Evolutionary conservation across 2,888 invertebrate genomes (phyloP).

Genomic region (Mylabris sibirica): DNA sequence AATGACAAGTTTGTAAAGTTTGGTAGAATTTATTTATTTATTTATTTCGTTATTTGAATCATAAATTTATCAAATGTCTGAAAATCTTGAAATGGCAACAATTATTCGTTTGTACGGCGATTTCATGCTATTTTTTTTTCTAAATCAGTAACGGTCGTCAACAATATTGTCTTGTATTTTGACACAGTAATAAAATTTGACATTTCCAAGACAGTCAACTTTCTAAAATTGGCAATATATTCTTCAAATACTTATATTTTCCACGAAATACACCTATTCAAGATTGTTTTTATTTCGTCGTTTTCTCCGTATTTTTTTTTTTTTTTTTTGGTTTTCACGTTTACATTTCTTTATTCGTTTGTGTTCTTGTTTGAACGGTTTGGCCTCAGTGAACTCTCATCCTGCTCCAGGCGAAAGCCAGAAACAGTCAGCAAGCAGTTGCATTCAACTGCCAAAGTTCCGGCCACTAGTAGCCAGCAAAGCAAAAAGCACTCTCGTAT

Average conservation of each 20-base stretch:
- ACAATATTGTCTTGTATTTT: background rate
- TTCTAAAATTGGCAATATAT: background rate
- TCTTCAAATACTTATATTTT: background rate
- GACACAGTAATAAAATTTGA: slow-evolving; percentile 9
- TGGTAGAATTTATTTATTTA: background rate
- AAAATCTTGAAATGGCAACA: slow-evolving; percentile 1
- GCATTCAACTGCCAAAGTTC: slow-evolving; percentile 14
- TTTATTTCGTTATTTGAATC: background rate
- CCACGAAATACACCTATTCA: background rate
- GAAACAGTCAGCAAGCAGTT: slow-evolving; percentile 14
- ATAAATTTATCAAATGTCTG: slow-evolving; percentile 6
- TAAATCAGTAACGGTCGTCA: slow-evolving; percentile 11
- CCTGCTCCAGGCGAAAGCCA: slow-evolving; percentile 13
- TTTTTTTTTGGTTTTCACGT: background rate
- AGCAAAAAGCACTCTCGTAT: slow-evolving; percentile 4
- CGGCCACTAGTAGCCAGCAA: slow-evolving; percentile 10
- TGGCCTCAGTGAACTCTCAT: slow-evolving; percentile 14
- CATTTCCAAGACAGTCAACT: background rate
- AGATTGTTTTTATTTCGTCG: background rate
- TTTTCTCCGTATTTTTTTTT: background rate
- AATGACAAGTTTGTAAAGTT: slow-evolving; percentile 11
- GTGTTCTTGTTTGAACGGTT: slow-evolving; percentile 12
- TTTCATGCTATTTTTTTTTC: slow-evolving; percentile 6
- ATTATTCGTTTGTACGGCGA: background rate
- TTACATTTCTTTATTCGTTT: slow-evolving; percentile 14